These are phyloP conservation scores for Pyxicephalus adspersus DNA, from an alignment of 2,113 vertebrate genomes.

Conservation along the genomic window DNA sequence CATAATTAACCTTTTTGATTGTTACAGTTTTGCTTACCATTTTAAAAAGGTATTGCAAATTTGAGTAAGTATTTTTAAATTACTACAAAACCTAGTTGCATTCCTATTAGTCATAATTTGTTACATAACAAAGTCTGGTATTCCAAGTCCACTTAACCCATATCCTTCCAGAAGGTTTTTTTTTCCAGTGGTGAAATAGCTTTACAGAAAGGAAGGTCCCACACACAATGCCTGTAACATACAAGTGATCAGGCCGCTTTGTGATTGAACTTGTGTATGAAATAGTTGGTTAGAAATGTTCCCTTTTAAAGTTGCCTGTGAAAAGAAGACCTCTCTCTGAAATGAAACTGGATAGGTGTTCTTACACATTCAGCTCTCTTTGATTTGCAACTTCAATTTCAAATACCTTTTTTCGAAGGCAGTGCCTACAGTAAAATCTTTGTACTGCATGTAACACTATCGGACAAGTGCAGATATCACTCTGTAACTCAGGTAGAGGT, in stretches of 20 bases:
- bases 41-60: no score
- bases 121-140: not conserved
- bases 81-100: not conserved
- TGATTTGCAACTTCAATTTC: conserved; percentile 76
- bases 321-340: conserved; percentile 54
- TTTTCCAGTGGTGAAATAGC: not conserved
- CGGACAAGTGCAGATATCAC: conserved; percentile 65
- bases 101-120: not conserved
- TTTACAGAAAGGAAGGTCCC: not conserved
- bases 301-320: conserved; percentile 56
- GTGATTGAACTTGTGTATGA: not conserved
- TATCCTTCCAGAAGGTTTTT: not conserved
- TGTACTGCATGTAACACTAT: conserved; percentile 71
- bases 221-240: conserved; percentile 28
- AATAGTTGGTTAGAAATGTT: conserved; percentile 41
- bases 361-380: conserved; percentile 71
- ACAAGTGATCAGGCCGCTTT: conserved; percentile 44
- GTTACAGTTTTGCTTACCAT: no score
- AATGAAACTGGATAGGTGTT: conserved; percentile 72
- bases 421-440: conserved; percentile 73
- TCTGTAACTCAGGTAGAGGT: conserved; percentile 1
- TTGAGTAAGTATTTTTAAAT: not conserved
- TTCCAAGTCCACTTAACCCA: not conserved
- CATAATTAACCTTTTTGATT: no score
- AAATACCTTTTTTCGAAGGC: conserved; percentile 68